Evolutionary conservation across 2,888 invertebrate species (phyloP).

Genomic region (Baccha elongata): DNA sequence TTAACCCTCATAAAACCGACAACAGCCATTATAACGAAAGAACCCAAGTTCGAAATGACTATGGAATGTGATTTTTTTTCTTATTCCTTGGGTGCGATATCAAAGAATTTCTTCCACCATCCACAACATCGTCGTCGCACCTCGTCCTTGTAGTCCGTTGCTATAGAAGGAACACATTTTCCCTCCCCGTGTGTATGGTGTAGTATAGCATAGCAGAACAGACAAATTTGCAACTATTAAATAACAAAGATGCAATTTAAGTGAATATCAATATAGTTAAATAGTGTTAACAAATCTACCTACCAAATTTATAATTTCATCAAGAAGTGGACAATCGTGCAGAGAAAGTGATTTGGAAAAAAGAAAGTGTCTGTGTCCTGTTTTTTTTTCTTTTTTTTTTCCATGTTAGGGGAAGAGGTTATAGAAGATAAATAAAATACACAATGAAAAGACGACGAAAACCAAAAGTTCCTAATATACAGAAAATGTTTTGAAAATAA

Average conservation of each 20-base stretch:
- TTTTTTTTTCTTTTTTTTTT: neutral
- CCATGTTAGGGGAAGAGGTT: constrained; percentile 3
- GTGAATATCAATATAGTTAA: neutral
- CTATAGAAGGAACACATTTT: constrained; percentile 43
- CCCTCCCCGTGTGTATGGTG: constrained; percentile 39
- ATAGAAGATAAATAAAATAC: constrained; percentile 14
- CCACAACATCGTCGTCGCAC: constrained; percentile 35
- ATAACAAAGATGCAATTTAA: neutral
- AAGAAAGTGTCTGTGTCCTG: constrained; percentile 43
- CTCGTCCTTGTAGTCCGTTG: constrained; percentile 43
- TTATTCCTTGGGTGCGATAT: constrained; percentile 5
- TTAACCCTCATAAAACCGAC: constrained; percentile 19
- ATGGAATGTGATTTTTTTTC: constrained; percentile 8
- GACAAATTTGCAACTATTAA: constrained; percentile 14
- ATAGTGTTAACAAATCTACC: neutral
- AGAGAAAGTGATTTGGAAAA: constrained; percentile 39
- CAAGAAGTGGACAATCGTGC: constrained; percentile 4
- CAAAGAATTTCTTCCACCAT: constrained; percentile 52
- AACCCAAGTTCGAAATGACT: neutral
- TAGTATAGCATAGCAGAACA: constrained; percentile 15
- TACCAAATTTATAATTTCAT: neutral
- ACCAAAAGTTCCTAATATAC: constrained; percentile 43
- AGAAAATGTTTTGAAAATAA: constrained; percentile 13
- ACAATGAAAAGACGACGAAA: constrained; percentile 38
- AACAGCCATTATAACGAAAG: neutral